Percentiles rank a stretch among this genome's conserved stretches.
phyloP scores from a whole-genome alignment of 2,797 vertebrate genomes.

The Diplodus puntazzo region DNA sequence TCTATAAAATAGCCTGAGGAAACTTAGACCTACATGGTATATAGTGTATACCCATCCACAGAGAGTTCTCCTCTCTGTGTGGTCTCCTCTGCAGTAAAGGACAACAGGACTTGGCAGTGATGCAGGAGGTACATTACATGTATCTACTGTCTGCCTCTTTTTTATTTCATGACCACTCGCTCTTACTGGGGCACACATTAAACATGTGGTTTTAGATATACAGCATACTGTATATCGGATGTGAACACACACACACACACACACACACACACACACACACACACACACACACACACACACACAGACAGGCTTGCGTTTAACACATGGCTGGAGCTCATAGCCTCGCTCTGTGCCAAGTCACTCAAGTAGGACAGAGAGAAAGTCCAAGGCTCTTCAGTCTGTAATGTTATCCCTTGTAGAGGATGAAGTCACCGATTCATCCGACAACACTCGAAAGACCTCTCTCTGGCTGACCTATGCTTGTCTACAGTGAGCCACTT shows the following conservation, averaged over 20 bases:
- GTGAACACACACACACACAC: conserved; percentile 37
- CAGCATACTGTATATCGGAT: conserved; percentile 36
- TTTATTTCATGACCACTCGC: conserved; percentile 54
- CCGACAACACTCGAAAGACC: conserved; percentile 39
- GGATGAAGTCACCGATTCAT: conserved; percentile 70
- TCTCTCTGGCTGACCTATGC: background rate
- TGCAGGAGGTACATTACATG: conserved; percentile 45
- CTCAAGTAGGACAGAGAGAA: conserved; percentile 62
- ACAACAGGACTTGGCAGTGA: conserved; percentile 59
- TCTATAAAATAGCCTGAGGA: conserved; percentile 61
- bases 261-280: conserved; percentile 34
- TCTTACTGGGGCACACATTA: conserved; percentile 54
- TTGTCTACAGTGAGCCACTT: conserved; percentile 32
- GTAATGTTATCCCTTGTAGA: conserved; percentile 61
- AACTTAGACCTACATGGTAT: conserved; percentile 47
- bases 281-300: conserved; percentile 32
- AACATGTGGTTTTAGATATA: conserved; percentile 57
- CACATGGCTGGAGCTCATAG: conserved; percentile 64
- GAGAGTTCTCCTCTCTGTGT: conserved; percentile 65
- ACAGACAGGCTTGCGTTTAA: conserved; percentile 56
- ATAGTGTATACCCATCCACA: conserved; percentile 40
- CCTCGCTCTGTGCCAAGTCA: conserved; percentile 58
- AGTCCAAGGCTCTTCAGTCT: conserved; percentile 56
- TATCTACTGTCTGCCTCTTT: conserved; percentile 47
- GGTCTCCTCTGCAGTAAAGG: conserved; percentile 63